phyloP scores from a whole-genome alignment of 2,888 invertebrate species.

The Marasmarcha lunaedactyla region DNA sequence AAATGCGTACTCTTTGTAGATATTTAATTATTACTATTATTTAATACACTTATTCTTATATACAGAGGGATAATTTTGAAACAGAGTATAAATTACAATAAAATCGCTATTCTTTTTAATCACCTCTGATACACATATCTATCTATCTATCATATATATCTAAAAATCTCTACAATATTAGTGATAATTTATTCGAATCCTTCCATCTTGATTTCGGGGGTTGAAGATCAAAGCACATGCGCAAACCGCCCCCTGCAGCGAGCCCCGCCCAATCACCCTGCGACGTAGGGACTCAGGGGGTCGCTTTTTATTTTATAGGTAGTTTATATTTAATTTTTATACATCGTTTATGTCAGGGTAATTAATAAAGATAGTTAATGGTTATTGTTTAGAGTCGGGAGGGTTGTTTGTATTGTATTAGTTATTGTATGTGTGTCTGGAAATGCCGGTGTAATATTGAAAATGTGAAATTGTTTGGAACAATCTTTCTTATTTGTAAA shows the following conservation, averaged over 20 bases:
- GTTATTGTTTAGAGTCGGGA: not conserved
- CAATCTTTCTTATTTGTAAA: too few relatives aligned
- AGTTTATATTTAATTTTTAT: not conserved
- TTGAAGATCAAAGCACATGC: constrained; percentile 51
- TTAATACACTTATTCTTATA: too few relatives aligned
- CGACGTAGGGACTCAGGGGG: constrained; percentile 27
- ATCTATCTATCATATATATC: too few relatives aligned
- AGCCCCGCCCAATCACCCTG: constrained; percentile 35
- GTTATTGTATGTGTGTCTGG: not conserved
- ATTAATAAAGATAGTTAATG: not conserved
- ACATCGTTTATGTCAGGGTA: not conserved
- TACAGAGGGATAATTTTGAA: too few relatives aligned
- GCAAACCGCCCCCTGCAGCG: constrained; percentile 43
- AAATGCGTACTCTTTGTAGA: too few relatives aligned
- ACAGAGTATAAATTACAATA: too few relatives aligned
- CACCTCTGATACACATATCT: too few relatives aligned
- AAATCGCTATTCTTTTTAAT: too few relatives aligned
- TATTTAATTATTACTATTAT: too few relatives aligned
- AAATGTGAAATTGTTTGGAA: too few relatives aligned
- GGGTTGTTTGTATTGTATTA: not conserved
- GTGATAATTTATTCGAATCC: constrained; percentile 11
- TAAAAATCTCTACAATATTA: too few relatives aligned
- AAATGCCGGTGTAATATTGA: not conserved
- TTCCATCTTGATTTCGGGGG: constrained; percentile 41
- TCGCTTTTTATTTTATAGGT: constrained; percentile 7